Conservation (phyloP, 2,888 invertebrate genomes). For the Ormyrus rosae region DNA sequence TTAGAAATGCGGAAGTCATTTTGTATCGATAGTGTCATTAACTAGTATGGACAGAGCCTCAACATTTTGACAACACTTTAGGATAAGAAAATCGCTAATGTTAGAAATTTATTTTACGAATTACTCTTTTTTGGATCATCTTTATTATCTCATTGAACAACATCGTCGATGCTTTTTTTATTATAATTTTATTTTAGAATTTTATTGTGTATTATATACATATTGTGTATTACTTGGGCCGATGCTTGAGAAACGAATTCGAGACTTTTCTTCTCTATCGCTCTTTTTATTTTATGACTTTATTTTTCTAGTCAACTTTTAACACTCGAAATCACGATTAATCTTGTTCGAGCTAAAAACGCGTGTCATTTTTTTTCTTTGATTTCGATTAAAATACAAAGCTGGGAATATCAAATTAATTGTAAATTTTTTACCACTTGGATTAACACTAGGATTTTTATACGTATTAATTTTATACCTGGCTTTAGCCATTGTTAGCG, state of each 20-base stretch:
- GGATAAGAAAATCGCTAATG: conserved; percentile 33
- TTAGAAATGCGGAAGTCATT: conserved; percentile 27
- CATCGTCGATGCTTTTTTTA: conserved; percentile 21
- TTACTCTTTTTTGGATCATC: conserved; percentile 22
- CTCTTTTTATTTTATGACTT: conserved; percentile 32
- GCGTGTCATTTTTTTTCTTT: conserved; percentile 39
- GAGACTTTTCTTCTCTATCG: conserved; percentile 34
- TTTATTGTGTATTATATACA: conserved; percentile 29
- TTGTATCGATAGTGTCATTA: conserved; percentile 20
- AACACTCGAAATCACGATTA: conserved; percentile 60
- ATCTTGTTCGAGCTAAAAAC: conserved; percentile 37
- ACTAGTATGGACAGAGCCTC: conserved; percentile 30
- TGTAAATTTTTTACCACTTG: conserved; percentile 59
- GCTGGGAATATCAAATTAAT: conserved; percentile 42
- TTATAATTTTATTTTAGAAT: conserved; percentile 38
- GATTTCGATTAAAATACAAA: conserved; percentile 40
- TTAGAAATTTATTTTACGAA: conserved; percentile 35
- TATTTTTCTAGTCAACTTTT: conserved; percentile 67
- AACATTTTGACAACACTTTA: conserved; percentile 31
- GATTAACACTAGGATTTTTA: conserved; percentile 30
- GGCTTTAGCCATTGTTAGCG: conserved; percentile 54
- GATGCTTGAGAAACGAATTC: conserved; percentile 35
- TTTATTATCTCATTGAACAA: conserved; percentile 18
- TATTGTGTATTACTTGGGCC: conserved; percentile 29
- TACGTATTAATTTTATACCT: conserved; percentile 53